Base-by-base conservation (phyloP, 2,797 vertebrate species). In the Sebastes baramenuke region DNA sequence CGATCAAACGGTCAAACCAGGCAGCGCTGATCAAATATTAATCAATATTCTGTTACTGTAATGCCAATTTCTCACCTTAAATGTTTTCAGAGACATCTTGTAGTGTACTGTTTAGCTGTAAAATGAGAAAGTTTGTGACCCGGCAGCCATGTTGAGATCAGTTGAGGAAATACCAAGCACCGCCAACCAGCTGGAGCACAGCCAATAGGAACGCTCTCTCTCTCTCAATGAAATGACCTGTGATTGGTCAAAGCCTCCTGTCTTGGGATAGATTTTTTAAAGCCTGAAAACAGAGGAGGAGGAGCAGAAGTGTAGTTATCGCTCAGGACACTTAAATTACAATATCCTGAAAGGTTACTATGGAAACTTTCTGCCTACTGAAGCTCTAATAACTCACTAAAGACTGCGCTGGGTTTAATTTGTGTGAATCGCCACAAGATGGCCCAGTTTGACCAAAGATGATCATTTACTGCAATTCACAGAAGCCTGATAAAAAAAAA, bases 351-450 rank as follows among this genome's bases (percentile, higher is more conserved):
- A 42, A 42, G 38, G 38, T 42, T 42, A 42, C 0, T 38, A 36
- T 36, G 34, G 32, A 38, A 42, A 16, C 38, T 0, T 42, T 42
- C 38, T 42, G 38, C 38, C 38, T 42, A 42, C 14, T 42, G 38
- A 42, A 42, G 38, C 14, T 42, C 3, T 42, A 62, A 29, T 68
- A 49, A 20, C 20, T 60, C 1, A 29, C 18, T 46, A 16, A 6
- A 54, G 16, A 46, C 42, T 20, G 10, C 9, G 22, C 16, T 52
- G 55, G 20, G 16, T 67, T 72, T 60, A 1, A 42, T 78, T 64
- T 62, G 4, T 27, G 1, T 67, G 5, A 27, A 2, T 79, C 42
- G 38, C 85, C 88, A 92, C 85, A 61, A 88, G 90, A 75, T 84
- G 92, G 77, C 81, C 7, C 32, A 54, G 20, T 87, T 70, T 81